A percentile compares a stretch with the other conserved stretches of the same genome.
These are phyloP conservation scores for Pararge aegeria DNA, from an alignment of 1,140 invertebrate genomes.

Conservation along the genomic window DNA sequence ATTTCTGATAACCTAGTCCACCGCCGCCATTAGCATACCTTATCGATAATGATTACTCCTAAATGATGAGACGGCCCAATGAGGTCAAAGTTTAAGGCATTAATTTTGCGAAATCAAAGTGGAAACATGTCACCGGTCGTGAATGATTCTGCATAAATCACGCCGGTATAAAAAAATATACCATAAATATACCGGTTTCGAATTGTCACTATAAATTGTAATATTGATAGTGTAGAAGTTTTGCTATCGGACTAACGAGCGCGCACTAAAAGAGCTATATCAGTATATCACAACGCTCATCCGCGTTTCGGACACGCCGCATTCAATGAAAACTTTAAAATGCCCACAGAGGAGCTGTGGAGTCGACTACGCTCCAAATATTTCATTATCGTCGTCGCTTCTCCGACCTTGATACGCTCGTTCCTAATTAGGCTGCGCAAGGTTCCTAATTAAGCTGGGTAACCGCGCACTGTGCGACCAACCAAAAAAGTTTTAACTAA, in stretches of 20 bases:
- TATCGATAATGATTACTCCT: neutral
- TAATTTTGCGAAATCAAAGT: constrained; percentile 19
- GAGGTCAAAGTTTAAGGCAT: constrained; percentile 23
- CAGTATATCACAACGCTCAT: constrained; percentile 71
- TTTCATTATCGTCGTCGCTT: neutral
- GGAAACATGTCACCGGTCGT: constrained; percentile 4
- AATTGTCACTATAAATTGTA: constrained; percentile 39
- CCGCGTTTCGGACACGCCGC: constrained; percentile 59
- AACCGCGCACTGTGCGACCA: no score
- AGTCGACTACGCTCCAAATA: constrained; percentile 26
- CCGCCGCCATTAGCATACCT: constrained; percentile 12
- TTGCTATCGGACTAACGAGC: constrained; percentile 65
- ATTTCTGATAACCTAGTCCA: constrained; percentile 14
- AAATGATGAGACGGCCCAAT: constrained; percentile 23
- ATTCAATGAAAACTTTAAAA: constrained; percentile 63
- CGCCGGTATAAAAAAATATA: constrained; percentile 12
- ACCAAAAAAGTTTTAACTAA: no score
- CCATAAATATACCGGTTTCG: constrained; percentile 47
- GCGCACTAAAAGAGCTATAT: constrained; percentile 67
- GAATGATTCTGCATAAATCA: constrained; percentile 22
- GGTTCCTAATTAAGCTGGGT: no score
- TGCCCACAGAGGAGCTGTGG: constrained; percentile 38
- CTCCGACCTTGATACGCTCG: neutral
- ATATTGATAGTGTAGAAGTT: constrained; percentile 67
- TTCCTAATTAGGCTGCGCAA: no score